Conservation (phyloP, 2,888 invertebrate species). For the Sarcophaga variegata region DNA sequence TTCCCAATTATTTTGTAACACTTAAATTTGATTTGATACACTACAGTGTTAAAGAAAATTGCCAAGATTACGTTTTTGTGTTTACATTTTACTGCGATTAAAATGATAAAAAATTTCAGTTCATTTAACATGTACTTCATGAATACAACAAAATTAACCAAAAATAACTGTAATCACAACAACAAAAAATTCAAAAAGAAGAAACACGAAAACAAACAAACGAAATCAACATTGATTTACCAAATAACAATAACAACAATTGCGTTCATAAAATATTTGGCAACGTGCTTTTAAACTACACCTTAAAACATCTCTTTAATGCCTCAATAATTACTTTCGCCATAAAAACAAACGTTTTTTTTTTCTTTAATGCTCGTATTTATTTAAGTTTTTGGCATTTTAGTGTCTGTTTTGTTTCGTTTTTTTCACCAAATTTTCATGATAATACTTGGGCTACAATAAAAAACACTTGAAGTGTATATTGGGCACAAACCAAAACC, state of each 20-base stretch:
- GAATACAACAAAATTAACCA: background rate
- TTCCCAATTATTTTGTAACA: no score
- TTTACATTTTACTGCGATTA: background rate
- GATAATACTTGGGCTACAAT: constrained; percentile 22
- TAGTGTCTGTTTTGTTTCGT: constrained; percentile 3
- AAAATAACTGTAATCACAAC: background rate
- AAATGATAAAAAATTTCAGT: background rate
- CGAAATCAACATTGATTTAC: background rate
- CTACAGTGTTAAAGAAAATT: background rate
- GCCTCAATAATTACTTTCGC: constrained; percentile 69
- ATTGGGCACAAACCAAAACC: constrained; percentile 25
- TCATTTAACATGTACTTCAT: constrained; percentile 24
- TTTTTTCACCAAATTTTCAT: constrained; percentile 18
- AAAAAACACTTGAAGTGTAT: constrained; percentile 11
- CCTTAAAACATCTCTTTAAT: constrained; percentile 50
- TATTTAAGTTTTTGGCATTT: constrained; percentile 22
- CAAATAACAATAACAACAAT: constrained; percentile 10
- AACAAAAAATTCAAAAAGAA: background rate
- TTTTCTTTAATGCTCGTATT: background rate
- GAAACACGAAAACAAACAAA: background rate
- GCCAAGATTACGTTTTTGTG: background rate
- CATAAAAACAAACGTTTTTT: constrained; percentile 38
- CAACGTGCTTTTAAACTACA: constrained; percentile 35
- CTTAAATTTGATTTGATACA: background rate
- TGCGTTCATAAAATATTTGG: constrained; percentile 44